Evolutionary conservation across 1,140 invertebrate genomes (phyloP).

Genomic region (Yoshiicerus persimilis): DNA sequence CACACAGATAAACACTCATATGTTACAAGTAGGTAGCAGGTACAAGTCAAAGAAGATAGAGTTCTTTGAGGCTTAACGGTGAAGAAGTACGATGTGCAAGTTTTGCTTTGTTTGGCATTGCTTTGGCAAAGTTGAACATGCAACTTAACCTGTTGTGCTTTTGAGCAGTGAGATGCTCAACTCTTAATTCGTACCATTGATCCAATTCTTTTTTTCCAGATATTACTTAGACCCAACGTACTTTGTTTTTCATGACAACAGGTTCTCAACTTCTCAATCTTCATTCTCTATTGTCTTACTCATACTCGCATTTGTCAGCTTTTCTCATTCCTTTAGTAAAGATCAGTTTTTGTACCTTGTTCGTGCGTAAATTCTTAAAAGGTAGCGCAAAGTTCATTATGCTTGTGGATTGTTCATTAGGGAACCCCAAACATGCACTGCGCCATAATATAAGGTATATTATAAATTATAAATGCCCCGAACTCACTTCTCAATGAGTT

Average conservation of each 20-base stretch:
- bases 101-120: neutral
- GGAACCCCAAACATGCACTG: too few species aligned
- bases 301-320: neutral
- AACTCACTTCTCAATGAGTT: too few species aligned
- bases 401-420: too few species aligned
- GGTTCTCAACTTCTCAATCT: neutral
- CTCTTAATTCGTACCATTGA: neutral
- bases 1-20: too few species aligned
- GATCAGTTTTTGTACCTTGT: neutral
- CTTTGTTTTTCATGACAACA: neutral
- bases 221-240: too few species aligned
- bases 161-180: neutral
- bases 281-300: too few species aligned
- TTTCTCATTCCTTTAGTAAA: neutral
- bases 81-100: neutral
- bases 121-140: neutral
- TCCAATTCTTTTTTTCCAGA: neutral
- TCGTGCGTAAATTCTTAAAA: neutral
- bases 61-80: too few species aligned
- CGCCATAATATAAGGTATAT: too few species aligned
- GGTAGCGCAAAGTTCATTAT: neutral
- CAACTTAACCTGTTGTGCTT: neutral
- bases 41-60: too few species aligned
- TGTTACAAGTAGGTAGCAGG: too few species aligned
- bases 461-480: too few species aligned